Evolutionary conservation across 2,797 vertebrate species (phyloP).

Genomic region (Octomys mimax): DNA sequence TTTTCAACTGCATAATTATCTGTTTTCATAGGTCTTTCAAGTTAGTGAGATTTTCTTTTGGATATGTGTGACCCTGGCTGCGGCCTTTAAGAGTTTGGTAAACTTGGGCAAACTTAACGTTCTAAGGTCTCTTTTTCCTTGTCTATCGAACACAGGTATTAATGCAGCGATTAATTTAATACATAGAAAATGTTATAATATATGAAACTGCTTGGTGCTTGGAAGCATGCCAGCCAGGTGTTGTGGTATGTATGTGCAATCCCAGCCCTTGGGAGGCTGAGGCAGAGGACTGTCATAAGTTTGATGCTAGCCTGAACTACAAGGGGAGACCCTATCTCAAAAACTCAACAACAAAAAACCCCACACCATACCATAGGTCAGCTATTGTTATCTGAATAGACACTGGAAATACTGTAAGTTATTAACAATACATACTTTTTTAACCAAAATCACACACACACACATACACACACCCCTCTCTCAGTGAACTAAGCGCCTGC

Average conservation of each 20-base stretch:
- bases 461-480: too few relatives aligned
- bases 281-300: background rate
- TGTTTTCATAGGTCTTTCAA: conserved; percentile 56
- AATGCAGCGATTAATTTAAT: background rate
- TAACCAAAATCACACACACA: background rate
- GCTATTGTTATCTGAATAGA: background rate
- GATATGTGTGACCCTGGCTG: background rate
- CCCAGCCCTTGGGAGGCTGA: background rate
- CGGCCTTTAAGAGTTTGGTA: background rate
- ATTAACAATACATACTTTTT: background rate
- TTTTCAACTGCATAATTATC: conserved; percentile 40
- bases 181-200: background rate
- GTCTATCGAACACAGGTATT: background rate
- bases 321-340: background rate
- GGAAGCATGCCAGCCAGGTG: background rate
- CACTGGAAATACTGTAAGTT: background rate
- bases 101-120: conserved; percentile 35
- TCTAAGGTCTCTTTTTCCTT: conserved; percentile 37
- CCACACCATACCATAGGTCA: background rate
- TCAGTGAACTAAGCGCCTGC: too few relatives aligned
- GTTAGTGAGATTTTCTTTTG: conserved; percentile 44
- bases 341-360: background rate
- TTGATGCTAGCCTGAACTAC: background rate
- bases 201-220: background rate
- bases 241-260: background rate